phyloP scores from a whole-genome alignment of 2,888 invertebrate species.

The Pemphredon lugubris region DNA sequence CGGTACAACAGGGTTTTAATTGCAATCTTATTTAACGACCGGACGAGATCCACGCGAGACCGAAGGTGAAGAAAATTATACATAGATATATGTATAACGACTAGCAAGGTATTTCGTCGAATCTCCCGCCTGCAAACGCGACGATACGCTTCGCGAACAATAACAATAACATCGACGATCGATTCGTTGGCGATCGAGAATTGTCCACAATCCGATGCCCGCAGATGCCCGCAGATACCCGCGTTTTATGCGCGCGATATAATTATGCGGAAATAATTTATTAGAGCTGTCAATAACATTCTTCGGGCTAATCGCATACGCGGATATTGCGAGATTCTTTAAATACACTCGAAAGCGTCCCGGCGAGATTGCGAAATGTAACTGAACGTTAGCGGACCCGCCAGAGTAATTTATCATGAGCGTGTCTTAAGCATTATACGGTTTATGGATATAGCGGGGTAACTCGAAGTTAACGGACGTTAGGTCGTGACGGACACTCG shows the following conservation, averaged over 20 bases:
- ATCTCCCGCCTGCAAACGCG: too few species aligned
- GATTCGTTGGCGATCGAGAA: too few species aligned
- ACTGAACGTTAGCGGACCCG: slow-evolving; percentile 40
- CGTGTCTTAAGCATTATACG: slow-evolving; percentile 61
- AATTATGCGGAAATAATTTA: slow-evolving; percentile 34
- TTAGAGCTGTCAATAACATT: slow-evolving; percentile 38
- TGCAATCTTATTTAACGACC: too few species aligned
- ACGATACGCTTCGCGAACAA: too few species aligned
- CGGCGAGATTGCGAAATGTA: slow-evolving; percentile 21
- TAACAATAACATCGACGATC: too few species aligned
- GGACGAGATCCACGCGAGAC: too few species aligned
- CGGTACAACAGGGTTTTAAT: too few species aligned
- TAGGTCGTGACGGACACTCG: slow-evolving; percentile 62
- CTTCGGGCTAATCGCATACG: slow-evolving; percentile 36
- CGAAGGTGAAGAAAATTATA: too few species aligned
- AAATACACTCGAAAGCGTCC: slow-evolving; percentile 34
- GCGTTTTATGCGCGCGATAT: too few species aligned
- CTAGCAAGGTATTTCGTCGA: too few species aligned
- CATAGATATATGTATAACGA: too few species aligned
- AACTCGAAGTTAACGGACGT: slow-evolving; percentile 53
- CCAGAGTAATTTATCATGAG: slow-evolving; percentile 57
- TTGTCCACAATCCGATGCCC: background rate
- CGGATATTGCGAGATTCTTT: slow-evolving; percentile 32
- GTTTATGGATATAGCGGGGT: slow-evolving; percentile 40
- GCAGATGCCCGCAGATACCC: too few species aligned